Percentiles rank a stretch among this genome's conserved stretches.
Evolutionary conservation across 2,888 invertebrate species (phyloP).

Genomic region (Drosophila mercatorum): DNA sequence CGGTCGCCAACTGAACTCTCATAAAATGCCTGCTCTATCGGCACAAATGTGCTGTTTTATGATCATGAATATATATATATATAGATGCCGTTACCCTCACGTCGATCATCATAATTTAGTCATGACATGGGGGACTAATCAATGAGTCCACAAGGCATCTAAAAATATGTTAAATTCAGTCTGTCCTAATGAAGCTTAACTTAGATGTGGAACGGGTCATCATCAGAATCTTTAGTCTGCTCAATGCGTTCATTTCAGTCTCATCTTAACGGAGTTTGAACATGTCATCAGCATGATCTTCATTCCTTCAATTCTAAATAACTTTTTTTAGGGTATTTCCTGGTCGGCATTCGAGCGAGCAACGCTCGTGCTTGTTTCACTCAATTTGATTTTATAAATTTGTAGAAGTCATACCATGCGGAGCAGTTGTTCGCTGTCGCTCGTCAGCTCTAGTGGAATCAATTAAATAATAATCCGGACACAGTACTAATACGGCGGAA

Average conservation of each 20-base stretch:
- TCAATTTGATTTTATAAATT: conserved; percentile 50
- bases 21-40: conserved; percentile 59
- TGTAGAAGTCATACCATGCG: conserved; percentile 21
- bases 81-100: not conserved
- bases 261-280: too few species aligned
- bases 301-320: too few species aligned
- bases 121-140: not conserved
- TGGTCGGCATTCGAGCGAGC: not conserved
- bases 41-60: conserved; percentile 63
- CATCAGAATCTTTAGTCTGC: too few species aligned
- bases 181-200: too few species aligned
- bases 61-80: conserved; percentile 23
- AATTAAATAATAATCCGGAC: conserved; percentile 1
- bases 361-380: not conserved
- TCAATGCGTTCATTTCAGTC: too few species aligned
- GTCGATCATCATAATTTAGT: not conserved
- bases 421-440: conserved; percentile 47
- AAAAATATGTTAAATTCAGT: too few species aligned
- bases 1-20: conserved; percentile 47
- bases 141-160: not conserved
- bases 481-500: not conserved
- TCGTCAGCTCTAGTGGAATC: conserved; percentile 27
- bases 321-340: conserved; percentile 3
- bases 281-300: too few species aligned
- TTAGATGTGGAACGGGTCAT: too few species aligned